Evolutionary conservation across 2,797 vertebrate genomes (phyloP), one percentile per base, ranked within the genome.

Genomic region (Hemibagrus guttatus): DNA sequence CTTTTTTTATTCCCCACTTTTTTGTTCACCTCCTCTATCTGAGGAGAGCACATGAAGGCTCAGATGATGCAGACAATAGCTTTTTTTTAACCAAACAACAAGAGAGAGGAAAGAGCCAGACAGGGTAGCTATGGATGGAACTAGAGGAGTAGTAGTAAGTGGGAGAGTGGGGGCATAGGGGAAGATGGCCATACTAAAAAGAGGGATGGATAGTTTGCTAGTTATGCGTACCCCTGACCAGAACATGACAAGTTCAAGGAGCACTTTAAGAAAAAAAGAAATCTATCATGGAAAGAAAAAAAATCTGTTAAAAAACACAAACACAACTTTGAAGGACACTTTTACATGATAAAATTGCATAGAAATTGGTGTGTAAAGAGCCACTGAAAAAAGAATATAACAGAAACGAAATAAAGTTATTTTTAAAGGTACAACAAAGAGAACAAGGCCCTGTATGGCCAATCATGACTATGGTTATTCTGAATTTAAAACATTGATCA

Each of bases 171-270:
- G 84, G 80, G 79, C 64, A 90, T 82, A 89, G 84, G n/a, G n/a
- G 85, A 76, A 76, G 85, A 86, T 86, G 87, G 93, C 91, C 90
- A 84, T 89, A 76, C 95, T 97, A 95, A 95, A 96, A 94, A 95
- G 93, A 95, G 95, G 95, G 95, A 93, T 93, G 93, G 96, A 96
- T 97, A 96, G 96, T 97, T 97, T 97, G 97, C 97, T 98, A 97
- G 97, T 98, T 98, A 96, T 97, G 96, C 95, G 95, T 94, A 97
- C 96, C 97, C 97, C 96, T 97, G 96, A 96, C 94, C 94, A 95
- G 95, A 96, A 92, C 91, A 94, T 94, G 94, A 94, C 95, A 95
- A 96, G 96, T 97, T 97, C 95, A 97, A 96, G 94, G 95, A 96
- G 96, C 96, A 96, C 96, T 95, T 92, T 90, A 93, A 93, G 88